A percentile compares a stretch with the other conserved stretches of the same genome.
phyloP scores from a whole-genome alignment of 2,888 invertebrate genomes.

The Catocala nupta region DNA sequence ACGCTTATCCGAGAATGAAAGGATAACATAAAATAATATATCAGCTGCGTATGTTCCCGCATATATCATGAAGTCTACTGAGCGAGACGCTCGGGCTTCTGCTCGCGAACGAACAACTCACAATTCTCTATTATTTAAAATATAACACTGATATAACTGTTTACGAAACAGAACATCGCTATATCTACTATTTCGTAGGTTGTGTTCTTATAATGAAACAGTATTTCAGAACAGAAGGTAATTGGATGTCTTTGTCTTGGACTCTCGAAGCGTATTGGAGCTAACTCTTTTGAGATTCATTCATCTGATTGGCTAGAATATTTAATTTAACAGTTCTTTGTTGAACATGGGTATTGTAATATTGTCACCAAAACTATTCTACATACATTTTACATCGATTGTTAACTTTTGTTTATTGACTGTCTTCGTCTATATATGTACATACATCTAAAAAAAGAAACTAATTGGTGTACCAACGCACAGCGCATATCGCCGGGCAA shows the following conservation, averaged over 20 bases:
- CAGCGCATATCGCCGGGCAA: too few species aligned
- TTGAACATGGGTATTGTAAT: conserved; percentile 4
- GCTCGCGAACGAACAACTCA: not conserved
- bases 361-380: not conserved
- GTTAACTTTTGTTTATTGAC: too few species aligned
- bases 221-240: conserved; percentile 29
- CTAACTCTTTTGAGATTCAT: conserved; percentile 36
- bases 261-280: conserved; percentile 32
- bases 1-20: conserved; percentile 33
- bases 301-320: conserved; percentile 36
- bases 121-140: conserved; percentile 10
- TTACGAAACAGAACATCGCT: not conserved
- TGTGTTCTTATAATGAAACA: conserved; percentile 3
- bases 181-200: not conserved
- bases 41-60: conserved; percentile 42
- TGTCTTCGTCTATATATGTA: too few species aligned
- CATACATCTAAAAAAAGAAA: too few species aligned
- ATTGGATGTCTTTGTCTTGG: conserved; percentile 41
- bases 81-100: conserved; percentile 19
- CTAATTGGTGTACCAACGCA: too few species aligned
- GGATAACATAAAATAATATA: conserved; percentile 34
- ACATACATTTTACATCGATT: too few species aligned
- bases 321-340: conserved; percentile 27
- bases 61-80: conserved; percentile 37
- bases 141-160: not conserved